A percentile compares a stretch with the other conserved stretches of the same genome.
These are phyloP conservation scores for Diplodus puntazzo DNA, from an alignment of 2,797 vertebrate genomes.

Conservation along the genomic window DNA sequence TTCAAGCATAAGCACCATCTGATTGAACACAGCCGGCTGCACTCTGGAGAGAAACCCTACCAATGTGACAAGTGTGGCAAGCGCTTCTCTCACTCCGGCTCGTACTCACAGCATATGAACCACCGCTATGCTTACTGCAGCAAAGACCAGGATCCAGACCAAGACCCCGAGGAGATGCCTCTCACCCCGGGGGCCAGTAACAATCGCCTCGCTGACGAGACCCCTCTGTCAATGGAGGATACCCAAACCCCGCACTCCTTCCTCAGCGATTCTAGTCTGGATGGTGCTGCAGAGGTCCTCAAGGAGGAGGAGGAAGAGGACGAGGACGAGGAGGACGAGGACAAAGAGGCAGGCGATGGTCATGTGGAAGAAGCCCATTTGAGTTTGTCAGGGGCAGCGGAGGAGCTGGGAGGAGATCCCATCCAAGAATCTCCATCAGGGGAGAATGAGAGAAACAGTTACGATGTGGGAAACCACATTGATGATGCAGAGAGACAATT, in stretches of 20 bases:
- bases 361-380: slow-evolving; percentile 34
- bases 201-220: slow-evolving; percentile 55
- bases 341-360: slow-evolving; percentile 27
- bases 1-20: slow-evolving; percentile 92
- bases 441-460: slow-evolving; percentile 52
- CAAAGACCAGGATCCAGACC: slow-evolving; percentile 84
- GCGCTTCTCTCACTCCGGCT: slow-evolving; percentile 90
- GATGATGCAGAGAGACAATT: slow-evolving; percentile 41
- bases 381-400: slow-evolving; percentile 35
- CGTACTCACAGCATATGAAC: slow-evolving; percentile 92
- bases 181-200: slow-evolving; percentile 56
- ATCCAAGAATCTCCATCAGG: slow-evolving; percentile 32
- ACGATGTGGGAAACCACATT: slow-evolving; percentile 34
- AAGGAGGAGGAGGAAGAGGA: slow-evolving; percentile 78
- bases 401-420: slow-evolving; percentile 38
- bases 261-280: slow-evolving; percentile 86
- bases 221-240: slow-evolving; percentile 74
- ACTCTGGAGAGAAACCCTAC: slow-evolving; percentile 91
- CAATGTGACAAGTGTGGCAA: slow-evolving; percentile 90
- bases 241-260: slow-evolving; percentile 78
- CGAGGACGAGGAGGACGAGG: slow-evolving; percentile 54
- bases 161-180: slow-evolving; percentile 78
- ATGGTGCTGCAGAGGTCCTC: slow-evolving; percentile 71
- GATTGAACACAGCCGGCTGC: slow-evolving; percentile 88
- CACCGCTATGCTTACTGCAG: slow-evolving; percentile 90